Percentiles rank a stretch among this genome's conserved stretches.
phyloP scores from a whole-genome alignment of 2,113 vertebrate genomes.

The Nycticorax nycticorax region DNA sequence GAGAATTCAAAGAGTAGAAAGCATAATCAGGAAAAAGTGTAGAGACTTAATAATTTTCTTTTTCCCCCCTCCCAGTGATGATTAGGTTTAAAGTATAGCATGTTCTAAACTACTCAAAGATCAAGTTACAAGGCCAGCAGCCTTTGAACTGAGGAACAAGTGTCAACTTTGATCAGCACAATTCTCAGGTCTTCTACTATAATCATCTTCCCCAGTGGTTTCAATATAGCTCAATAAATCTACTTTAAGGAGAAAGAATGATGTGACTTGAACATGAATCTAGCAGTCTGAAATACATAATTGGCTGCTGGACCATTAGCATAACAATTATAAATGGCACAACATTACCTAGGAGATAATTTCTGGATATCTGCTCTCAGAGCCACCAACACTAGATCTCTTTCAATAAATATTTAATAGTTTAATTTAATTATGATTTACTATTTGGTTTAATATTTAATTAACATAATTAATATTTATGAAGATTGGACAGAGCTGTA shows the following conservation, averaged over 20 bases:
- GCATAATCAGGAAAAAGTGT: neutral
- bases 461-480: slow-evolving; percentile 43
- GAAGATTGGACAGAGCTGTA: neutral
- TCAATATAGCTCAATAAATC: neutral
- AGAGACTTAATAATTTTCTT: neutral
- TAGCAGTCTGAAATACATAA: neutral
- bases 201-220: neutral
- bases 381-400: neutral
- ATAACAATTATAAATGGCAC: slow-evolving; percentile 12
- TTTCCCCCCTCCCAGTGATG: neutral
- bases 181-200: neutral
- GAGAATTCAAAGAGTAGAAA: neutral
- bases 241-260: neutral
- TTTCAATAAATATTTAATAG: slow-evolving; percentile 44
- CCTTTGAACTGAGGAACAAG: neutral
- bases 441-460: slow-evolving; percentile 19
- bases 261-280: neutral
- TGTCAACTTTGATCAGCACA: neutral
- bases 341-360: neutral
- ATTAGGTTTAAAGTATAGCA: neutral
- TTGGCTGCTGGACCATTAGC: neutral
- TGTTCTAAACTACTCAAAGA: neutral
- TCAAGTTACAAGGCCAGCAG: neutral
- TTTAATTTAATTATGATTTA: slow-evolving; percentile 38
- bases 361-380: neutral